Conservation (phyloP, 37 sponge, comb jelly and placozoan genomes). For the Aplysina aerophoba region DNA sequence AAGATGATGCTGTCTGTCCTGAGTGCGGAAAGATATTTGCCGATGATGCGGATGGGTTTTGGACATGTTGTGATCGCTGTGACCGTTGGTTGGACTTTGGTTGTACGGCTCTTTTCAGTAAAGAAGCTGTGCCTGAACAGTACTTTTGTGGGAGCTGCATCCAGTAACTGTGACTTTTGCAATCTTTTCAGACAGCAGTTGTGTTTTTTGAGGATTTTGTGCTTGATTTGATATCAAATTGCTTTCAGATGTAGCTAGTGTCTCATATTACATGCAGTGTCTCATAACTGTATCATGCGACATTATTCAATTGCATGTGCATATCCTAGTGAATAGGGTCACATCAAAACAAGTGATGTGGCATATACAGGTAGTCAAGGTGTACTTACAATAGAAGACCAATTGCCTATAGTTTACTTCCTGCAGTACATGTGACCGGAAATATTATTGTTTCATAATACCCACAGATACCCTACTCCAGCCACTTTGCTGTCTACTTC, state of each 20-base stretch:
- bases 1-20: constrained; percentile 16
- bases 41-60: constrained; percentile 23
- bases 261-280: background rate
- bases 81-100: constrained; percentile 46
- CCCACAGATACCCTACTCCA: background rate
- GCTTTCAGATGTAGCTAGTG: background rate
- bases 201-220: background rate
- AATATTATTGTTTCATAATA: background rate
- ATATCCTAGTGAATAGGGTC: no score
- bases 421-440: background rate
- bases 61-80: constrained; percentile 59
- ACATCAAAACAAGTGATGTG: no score
- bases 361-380: no score
- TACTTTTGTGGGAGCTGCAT: background rate
- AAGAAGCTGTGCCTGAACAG: constrained; percentile 24
- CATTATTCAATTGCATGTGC: no score
- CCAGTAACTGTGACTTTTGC: background rate
- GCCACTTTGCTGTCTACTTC: no score
- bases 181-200: background rate
- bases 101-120: constrained; percentile 40
- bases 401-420: no score
- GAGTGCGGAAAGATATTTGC: background rate
- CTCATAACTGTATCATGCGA: background rate
- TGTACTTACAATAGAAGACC: no score
- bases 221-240: background rate